These are phyloP conservation scores for Tinea trinotella DNA, from an alignment of 2,888 invertebrate genomes.

Conservation along the genomic window DNA sequence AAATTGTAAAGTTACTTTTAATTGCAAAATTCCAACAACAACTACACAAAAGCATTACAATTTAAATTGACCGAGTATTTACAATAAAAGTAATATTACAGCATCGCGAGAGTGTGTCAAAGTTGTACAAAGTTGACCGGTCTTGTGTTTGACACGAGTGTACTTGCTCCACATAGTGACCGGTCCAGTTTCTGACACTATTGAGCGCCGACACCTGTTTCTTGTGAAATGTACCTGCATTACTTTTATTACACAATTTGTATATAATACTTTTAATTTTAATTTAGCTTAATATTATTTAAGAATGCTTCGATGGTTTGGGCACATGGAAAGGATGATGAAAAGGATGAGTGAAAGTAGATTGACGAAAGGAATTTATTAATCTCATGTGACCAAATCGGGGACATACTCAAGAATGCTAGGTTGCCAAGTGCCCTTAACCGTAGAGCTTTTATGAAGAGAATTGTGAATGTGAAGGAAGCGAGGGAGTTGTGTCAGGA, in stretches of 20 bases:
- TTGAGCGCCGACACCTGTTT: constrained; percentile 15
- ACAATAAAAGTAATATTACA: background rate
- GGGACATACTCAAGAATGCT: no score
- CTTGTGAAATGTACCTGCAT: constrained; percentile 1
- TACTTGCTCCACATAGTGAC: constrained; percentile 11
- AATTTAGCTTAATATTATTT: background rate
- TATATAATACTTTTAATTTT: background rate
- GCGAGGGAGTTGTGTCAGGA: no score
- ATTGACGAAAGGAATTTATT: no score
- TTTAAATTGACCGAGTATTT: background rate
- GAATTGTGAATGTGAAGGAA: no score
- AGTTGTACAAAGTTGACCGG: constrained; percentile 4
- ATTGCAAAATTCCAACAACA: background rate
- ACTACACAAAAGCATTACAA: background rate
- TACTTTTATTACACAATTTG: background rate
- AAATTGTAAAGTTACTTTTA: background rate
- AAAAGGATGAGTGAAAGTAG: no score
- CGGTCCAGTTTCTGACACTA: background rate
- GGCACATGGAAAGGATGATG: no score
- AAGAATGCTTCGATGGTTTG: no score
- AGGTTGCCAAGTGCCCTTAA: no score
- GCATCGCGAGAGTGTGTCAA: background rate
- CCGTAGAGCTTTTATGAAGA: no score
- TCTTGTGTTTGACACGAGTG: constrained; percentile 12
- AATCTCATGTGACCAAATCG: no score